Conservation (phyloP, 2,888 invertebrate genomes). For the Poecilobothrus nobilitatus region DNA sequence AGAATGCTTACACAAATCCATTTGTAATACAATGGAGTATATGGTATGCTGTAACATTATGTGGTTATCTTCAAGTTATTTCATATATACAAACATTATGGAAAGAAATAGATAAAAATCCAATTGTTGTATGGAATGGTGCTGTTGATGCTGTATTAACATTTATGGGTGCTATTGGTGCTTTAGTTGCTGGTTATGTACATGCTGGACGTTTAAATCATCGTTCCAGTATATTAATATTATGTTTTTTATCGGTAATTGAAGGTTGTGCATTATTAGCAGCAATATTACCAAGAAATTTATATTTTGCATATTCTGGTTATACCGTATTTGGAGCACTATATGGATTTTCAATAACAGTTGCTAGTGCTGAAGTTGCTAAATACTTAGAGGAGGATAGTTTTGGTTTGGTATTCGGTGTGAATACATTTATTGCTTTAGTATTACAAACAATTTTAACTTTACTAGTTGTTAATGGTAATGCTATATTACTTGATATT, state of each 20-base stretch:
- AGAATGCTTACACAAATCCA: constrained; percentile 50
- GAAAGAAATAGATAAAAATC: constrained; percentile 47
- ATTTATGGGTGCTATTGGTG: constrained; percentile 55
- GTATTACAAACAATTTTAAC: constrained; percentile 72
- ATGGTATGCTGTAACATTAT: constrained; percentile 67
- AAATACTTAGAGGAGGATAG: constrained; percentile 70
- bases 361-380: constrained; percentile 72
- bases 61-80: constrained; percentile 62
- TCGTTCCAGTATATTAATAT: constrained; percentile 42
- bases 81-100: constrained; percentile 67
- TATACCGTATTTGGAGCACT: constrained; percentile 68
- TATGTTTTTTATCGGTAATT: constrained; percentile 46
- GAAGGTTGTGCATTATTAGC: constrained; percentile 52
- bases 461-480: constrained; percentile 34
- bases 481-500: constrained; percentile 32
- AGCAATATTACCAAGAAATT: constrained; percentile 49
- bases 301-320: constrained; percentile 64
- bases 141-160: constrained; percentile 72
- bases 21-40: constrained; percentile 65
- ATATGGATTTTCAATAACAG: constrained; percentile 63
- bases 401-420: constrained; percentile 83
- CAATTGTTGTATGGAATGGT: constrained; percentile 54
- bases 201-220: constrained; percentile 35
- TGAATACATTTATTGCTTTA: constrained; percentile 77
- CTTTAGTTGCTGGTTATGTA: constrained; percentile 48